Conservation (phyloP, 2,888 invertebrate genomes). For the Branchellion lobata region DNA sequence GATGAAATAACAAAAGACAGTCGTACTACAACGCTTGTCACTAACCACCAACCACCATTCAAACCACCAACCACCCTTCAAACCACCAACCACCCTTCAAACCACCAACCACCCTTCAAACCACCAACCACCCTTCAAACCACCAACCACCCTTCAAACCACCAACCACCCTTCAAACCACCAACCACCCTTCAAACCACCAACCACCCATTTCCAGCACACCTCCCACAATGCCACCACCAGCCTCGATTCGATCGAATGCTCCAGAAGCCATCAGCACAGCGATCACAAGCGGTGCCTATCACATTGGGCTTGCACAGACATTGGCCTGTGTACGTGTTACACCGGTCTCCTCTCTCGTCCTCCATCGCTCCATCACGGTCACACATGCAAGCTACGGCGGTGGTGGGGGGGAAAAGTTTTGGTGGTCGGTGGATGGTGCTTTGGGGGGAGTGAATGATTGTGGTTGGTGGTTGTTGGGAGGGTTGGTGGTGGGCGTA, state of each 20-base stretch:
- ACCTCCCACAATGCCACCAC: no score
- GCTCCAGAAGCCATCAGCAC: conserved; percentile 64
- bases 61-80: no score
- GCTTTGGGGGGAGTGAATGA: not conserved
- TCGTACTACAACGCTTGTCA: no score
- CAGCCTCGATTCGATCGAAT: conserved; percentile 71
- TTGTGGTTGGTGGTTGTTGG: not conserved
- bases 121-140: no score
- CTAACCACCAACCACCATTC: no score
- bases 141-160: no score
- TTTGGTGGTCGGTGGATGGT: not conserved
- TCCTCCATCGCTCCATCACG: conserved; percentile 68
- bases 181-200: no score
- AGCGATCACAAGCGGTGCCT: conserved; percentile 59
- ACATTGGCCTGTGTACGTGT: conserved; percentile 59
- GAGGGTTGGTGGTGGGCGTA: not conserved
- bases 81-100: no score
- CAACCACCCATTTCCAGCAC: no score
- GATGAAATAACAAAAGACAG: no score
- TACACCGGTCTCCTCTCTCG: conserved; percentile 58
- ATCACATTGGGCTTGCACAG: conserved; percentile 59
- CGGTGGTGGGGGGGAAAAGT: not conserved
- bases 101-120: no score
- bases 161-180: no score
- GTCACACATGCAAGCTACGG: conserved; percentile 82